Base-by-base conservation (phyloP, 2,113 vertebrate species). In the Urocynchramus pylzowi region DNA sequence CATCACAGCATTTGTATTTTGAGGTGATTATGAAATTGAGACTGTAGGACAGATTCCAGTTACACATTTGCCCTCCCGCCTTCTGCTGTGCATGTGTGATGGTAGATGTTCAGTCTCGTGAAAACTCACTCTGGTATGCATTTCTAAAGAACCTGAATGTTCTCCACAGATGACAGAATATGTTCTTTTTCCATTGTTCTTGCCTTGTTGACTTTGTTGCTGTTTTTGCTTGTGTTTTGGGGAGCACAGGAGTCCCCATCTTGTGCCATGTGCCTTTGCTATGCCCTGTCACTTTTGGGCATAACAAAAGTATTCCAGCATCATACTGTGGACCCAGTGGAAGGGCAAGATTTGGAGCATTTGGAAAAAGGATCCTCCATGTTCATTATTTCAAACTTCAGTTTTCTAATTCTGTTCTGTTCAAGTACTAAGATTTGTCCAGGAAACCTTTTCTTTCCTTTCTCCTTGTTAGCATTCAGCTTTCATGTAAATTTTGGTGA, bases 301-400 rank as follows among this genome's bases (percentile, higher is more conserved):
- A 7, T 42, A 73, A 47, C 8, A 65, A 37, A 91, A 87, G 10
- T 26, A 45, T 42, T 87, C 31, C 31, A 69, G 30, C 6, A 63
- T 33, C 19, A 8, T 49, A 22, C 6, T 10, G 39, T 57, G 44
- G 64, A 31, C 11, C 13, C 6, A 27, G 33, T 1, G 3, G 27
- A 54, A 82, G 21, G 19, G 41, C 21, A 69, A 59, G 74, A 80
- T 64, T 59, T 60, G 28, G 37, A 87, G 22, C 33, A 45, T 19
- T 19, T 53, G 13, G 37, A 17, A 45, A 42, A 75, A 63, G 3
- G 11, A 67, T 9, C 8, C 0, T 0, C 23, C 35, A 11, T 8
- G 5, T 59, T 61, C 7, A 54, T 68, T 47, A 47, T 77, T 77
- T 86, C 7, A 56, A 49, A 73, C 5, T 57, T 81, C 7, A 17